Percentiles rank a stretch among this genome's conserved stretches.
These are phyloP conservation scores for Oryzias woworae DNA, from an alignment of 2,113 vertebrate genomes.

Conservation along the genomic window DNA sequence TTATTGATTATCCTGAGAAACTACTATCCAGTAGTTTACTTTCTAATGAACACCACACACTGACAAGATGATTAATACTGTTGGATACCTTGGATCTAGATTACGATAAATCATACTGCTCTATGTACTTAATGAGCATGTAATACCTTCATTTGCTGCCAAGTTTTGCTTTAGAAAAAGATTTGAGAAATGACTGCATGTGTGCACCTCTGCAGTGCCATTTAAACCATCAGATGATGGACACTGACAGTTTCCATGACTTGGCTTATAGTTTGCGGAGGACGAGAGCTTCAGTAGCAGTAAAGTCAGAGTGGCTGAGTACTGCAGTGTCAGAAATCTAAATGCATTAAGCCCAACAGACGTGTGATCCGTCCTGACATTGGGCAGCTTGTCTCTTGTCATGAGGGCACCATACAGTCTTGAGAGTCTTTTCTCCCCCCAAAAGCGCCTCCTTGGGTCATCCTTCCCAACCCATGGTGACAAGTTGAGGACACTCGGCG, in stretches of 20 bases:
- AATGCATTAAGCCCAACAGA: constrained; percentile 74
- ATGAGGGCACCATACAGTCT: constrained; percentile 28
- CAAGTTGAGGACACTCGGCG: constrained; percentile 16
- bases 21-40: constrained; percentile 29
- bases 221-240: constrained; percentile 1
- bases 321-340: constrained; percentile 35
- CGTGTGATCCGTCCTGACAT: constrained; percentile 69
- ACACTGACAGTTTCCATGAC: constrained; percentile 27
- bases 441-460: not conserved
- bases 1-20: constrained; percentile 20
- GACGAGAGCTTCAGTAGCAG: constrained; percentile 20
- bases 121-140: constrained; percentile 39
- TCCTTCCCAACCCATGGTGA: constrained; percentile 6
- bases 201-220: constrained; percentile 10
- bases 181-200: constrained; percentile 13
- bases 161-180: constrained; percentile 22
- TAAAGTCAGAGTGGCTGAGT: constrained; percentile 20
- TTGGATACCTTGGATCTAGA: constrained; percentile 21
- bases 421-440: constrained; percentile 26
- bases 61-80: constrained; percentile 34
- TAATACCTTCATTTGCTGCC: constrained; percentile 18
- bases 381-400: constrained; percentile 37
- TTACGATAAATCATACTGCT: constrained; percentile 41
- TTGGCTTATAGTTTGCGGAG: constrained; percentile 32
- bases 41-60: constrained; percentile 22